A percentile compares a stretch with the other conserved stretches of the same genome.
phyloP scores from a whole-genome alignment of 2,797 vertebrate species.

The Lycodopsis pacificus region DNA sequence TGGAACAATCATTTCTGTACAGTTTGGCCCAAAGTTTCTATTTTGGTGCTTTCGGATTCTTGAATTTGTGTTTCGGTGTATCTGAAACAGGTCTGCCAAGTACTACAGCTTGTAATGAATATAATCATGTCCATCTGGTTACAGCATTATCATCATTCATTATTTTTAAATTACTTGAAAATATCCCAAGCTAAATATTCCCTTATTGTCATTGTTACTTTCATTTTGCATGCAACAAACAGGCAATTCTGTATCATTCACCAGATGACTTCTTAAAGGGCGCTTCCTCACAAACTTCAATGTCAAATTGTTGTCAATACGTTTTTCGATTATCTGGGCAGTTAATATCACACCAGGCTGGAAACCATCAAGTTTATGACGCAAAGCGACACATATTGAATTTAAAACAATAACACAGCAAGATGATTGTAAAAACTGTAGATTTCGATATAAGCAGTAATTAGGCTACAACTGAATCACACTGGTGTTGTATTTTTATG shows the following conservation, averaged over 20 bases:
- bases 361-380: not conserved
- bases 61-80: not conserved
- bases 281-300: not conserved
- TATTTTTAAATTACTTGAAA: not conserved
- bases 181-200: not conserved
- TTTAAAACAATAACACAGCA: not conserved
- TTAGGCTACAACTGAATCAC: not conserved
- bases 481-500: not conserved
- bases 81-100: not conserved
- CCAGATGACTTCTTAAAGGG: not conserved
- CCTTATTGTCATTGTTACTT: not conserved
- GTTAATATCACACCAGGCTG: not conserved
- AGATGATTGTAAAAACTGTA: not conserved
- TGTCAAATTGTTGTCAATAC: not conserved
- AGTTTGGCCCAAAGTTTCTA: not conserved
- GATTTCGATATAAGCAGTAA: not conserved
- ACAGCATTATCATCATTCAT: not conserved
- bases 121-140: conserved; percentile 3
- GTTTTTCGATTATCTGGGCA: not conserved
- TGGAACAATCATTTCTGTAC: not conserved
- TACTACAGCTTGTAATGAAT: not conserved
- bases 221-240: not conserved
- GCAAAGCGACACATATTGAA: not conserved
- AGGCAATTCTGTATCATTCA: not conserved
- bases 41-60: not conserved